Conservation (phyloP, 2,113 vertebrate species). For the Canis aureus region DNA sequence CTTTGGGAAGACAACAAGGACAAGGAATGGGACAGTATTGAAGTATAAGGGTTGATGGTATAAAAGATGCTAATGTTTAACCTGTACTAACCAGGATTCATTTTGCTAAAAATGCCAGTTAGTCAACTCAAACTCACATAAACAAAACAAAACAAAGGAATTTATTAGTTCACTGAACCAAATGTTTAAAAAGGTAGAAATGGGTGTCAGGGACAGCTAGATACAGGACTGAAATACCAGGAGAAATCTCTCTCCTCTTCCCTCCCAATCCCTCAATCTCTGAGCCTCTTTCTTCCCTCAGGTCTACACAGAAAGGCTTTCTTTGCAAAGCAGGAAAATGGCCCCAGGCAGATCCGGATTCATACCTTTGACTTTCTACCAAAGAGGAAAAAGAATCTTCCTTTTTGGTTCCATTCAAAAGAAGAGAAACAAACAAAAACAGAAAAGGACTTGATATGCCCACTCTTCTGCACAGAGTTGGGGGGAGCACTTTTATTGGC, state of each 20-base stretch:
- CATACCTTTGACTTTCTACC: not conserved
- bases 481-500: not conserved
- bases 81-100: not conserved
- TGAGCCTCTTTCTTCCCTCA: not conserved
- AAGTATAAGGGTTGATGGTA: not conserved
- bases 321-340: not conserved
- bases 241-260: not conserved
- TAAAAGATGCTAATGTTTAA: not conserved
- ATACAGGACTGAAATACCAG: not conserved
- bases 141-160: not conserved
- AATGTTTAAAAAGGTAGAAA: not conserved
- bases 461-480: not conserved
- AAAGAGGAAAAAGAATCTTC: constrained; percentile 36
- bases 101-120: not conserved
- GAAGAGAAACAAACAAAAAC: not conserved
- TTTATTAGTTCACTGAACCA: not conserved
- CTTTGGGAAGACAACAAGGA: not conserved
- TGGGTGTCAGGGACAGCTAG: not conserved
- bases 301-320: not conserved
- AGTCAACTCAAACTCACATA: not conserved
- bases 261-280: not conserved
- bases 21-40: not conserved
- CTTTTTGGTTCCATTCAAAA: not conserved
- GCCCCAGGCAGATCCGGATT: not conserved
- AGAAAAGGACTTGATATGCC: not conserved